A percentile compares a stretch with the other conserved stretches of the same genome.
These are phyloP conservation scores for Pinna nobilis DNA, from an alignment of 1,140 invertebrate genomes.

Conservation along the genomic window DNA sequence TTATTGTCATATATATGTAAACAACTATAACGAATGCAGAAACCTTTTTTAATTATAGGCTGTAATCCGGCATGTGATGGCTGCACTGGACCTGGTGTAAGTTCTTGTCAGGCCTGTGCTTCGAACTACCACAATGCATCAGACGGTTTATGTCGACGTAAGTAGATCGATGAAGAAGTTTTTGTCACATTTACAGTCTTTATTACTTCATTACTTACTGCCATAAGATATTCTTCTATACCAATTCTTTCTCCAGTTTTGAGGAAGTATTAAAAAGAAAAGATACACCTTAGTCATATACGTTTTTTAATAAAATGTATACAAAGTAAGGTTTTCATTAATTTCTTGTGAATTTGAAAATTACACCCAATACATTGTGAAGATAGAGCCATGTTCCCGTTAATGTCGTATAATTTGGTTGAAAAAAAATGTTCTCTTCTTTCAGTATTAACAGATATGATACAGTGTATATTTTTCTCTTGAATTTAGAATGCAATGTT, in stretches of 20 bases:
- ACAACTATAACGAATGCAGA: not conserved
- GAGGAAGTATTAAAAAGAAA: not conserved
- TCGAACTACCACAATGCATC: constrained; percentile 14
- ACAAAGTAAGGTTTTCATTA: no score
- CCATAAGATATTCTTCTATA: constrained; percentile 5
- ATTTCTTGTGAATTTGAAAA: no score
- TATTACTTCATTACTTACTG: constrained; percentile 7
- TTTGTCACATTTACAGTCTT: no score
- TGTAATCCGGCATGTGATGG: constrained; percentile 35
- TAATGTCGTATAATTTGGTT: no score
- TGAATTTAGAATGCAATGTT: constrained; percentile 2
- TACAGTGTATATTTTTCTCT: no score
- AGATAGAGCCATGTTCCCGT: no score
- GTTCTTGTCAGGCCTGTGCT: constrained; percentile 29
- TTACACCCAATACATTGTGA: no score
- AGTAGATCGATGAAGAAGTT: no score
- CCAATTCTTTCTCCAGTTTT: not conserved
- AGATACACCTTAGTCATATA: not conserved
- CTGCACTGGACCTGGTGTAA: constrained; percentile 21
- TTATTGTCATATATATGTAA: no score
- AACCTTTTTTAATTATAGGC: constrained; percentile 1
- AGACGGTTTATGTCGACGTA: no score
- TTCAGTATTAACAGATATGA: no score
- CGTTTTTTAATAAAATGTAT: not conserved
- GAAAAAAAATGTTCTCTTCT: no score